phyloP scores from a whole-genome alignment of 2,888 invertebrate genomes.

The Ectemnius continuus region DNA sequence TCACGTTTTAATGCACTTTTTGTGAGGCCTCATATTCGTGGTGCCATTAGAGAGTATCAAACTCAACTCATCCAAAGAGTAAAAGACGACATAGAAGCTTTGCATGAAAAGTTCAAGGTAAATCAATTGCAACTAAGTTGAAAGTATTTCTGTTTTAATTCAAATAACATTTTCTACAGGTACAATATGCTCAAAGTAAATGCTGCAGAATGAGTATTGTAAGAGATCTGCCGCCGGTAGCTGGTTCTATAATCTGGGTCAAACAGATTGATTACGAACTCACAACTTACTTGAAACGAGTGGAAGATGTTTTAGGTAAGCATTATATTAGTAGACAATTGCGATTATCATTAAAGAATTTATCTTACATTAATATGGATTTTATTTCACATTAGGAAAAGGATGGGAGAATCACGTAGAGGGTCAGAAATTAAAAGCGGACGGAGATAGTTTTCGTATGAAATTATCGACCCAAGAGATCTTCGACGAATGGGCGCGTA shows the following conservation, averaged over 20 bases:
- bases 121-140: not conserved
- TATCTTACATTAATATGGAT: not conserved
- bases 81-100: constrained; percentile 98
- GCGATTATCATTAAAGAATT: not conserved
- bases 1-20: constrained; percentile 99
- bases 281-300: constrained; percentile 95
- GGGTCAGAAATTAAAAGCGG: constrained; percentile 97
- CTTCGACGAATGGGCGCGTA: constrained; percentile 98
- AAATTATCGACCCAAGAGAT: constrained; percentile 98
- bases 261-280: constrained; percentile 98
- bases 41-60: constrained; percentile 99
- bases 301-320: constrained; percentile 97
- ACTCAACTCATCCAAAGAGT: constrained; percentile 99
- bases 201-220: constrained; percentile 94
- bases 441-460: constrained; percentile 97
- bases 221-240: constrained; percentile 96
- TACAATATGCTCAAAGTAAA: constrained; percentile 97
- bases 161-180: constrained; percentile 78
- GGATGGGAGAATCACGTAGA: constrained; percentile 99
- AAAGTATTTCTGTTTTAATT: not conserved
- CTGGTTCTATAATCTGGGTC: constrained; percentile 99
- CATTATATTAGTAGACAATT: constrained; percentile 10
- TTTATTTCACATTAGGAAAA: constrained; percentile 81
- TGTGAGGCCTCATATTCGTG: constrained; percentile 98
- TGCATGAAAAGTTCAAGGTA: constrained; percentile 99